Evolutionary conservation across 1,140 invertebrate species (phyloP).

Genomic region (Ceratina australensis): DNA sequence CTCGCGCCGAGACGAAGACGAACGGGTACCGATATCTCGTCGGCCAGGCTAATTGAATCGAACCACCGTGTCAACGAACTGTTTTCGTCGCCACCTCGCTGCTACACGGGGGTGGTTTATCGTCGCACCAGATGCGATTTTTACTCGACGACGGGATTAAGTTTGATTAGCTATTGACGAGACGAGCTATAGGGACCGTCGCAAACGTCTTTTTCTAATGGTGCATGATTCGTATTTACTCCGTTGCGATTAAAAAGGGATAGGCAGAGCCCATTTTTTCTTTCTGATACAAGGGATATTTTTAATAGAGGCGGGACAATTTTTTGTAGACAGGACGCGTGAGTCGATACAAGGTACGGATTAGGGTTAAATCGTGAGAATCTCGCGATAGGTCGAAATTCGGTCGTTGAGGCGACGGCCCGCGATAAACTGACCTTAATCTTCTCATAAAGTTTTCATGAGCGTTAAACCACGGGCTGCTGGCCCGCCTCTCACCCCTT

Average conservation of each 20-base stretch:
- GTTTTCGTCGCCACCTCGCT: neutral
- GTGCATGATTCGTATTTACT: too few species aligned
- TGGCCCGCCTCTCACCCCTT: too few species aligned
- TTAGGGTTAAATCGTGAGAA: slow-evolving; percentile 1
- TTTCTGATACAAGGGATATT: too few species aligned
- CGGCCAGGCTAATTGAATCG: slow-evolving; percentile 25
- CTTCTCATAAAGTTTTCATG: slow-evolving; percentile 39
- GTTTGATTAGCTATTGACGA: too few species aligned
- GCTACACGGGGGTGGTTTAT: neutral
- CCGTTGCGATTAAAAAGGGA: too few species aligned
- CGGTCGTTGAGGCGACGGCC: neutral
- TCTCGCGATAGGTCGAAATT: slow-evolving; percentile 11
- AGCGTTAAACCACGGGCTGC: slow-evolving; percentile 9
- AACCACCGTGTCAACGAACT: slow-evolving; percentile 24
- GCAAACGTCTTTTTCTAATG: too few species aligned
- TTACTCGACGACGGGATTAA: too few species aligned
- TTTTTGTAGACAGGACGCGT: too few species aligned
- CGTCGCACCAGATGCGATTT: neutral
- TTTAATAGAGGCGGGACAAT: too few species aligned
- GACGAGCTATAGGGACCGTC: too few species aligned
- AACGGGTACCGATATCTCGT: neutral
- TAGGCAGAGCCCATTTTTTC: too few species aligned
- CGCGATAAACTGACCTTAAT: slow-evolving; percentile 33
- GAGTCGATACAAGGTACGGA: too few species aligned
- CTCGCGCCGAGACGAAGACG: neutral